These are phyloP conservation scores for Microctonus hyperodae DNA, from an alignment of 2,888 invertebrate genomes.

Conservation along the genomic window DNA sequence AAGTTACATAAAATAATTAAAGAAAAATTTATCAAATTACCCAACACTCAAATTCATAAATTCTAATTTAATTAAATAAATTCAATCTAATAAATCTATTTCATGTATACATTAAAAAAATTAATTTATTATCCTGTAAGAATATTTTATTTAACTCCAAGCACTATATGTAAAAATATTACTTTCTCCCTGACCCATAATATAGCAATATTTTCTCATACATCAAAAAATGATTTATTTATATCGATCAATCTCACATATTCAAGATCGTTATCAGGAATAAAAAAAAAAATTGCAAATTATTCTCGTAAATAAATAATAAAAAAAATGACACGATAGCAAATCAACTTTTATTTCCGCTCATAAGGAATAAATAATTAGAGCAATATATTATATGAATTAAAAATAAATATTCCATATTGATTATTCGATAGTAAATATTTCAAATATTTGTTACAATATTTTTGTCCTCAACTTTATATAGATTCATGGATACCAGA, in stretches of 20 bases:
- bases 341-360: background rate
- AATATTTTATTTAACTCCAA: background rate
- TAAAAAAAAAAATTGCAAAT: background rate
- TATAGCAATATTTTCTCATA: background rate
- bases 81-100: background rate
- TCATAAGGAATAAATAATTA: background rate
- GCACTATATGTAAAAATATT: background rate
- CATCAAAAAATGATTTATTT: slow-evolving; percentile 1
- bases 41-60: no score
- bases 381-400: no score
- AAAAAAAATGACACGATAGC: background rate
- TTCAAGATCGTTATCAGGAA: background rate
- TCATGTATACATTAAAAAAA: background rate
- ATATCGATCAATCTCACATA: background rate
- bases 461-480: background rate
- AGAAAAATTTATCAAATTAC: no score
- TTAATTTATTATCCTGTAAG: background rate
- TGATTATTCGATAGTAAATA: background rate
- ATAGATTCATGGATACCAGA: slow-evolving; percentile 34
- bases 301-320: background rate
- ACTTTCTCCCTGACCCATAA: background rate
- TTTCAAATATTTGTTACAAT: background rate
- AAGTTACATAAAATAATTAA: no score
- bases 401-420: background rate
- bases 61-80: no score